A percentile compares a stretch with the other conserved stretches of the same genome.
Evolutionary conservation across 2,888 invertebrate species (phyloP).

Genomic region (Itoplectis maculator): DNA sequence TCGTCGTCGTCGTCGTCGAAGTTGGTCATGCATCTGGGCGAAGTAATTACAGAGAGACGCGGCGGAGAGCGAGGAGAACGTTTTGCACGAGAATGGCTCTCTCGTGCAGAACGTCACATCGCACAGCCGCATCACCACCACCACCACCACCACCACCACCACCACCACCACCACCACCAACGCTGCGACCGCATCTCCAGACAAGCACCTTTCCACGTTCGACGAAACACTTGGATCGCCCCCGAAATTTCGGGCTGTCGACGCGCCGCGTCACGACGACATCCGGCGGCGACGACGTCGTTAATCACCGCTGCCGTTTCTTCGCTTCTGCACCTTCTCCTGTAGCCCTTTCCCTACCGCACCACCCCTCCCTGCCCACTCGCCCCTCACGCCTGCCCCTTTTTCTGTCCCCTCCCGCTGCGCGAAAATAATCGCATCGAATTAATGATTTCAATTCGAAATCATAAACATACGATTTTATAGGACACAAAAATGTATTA

Average conservation of each 20-base stretch:
- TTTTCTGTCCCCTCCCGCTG: too few species aligned
- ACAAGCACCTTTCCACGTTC: background rate
- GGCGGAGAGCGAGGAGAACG: background rate
- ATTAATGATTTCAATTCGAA: too few species aligned
- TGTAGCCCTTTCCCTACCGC: too few species aligned
- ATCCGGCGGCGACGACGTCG: slow-evolving; percentile 52
- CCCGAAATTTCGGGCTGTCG: slow-evolving; percentile 39
- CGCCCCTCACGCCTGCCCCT: background rate
- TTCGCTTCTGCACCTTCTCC: background rate
- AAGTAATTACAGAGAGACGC: slow-evolving; percentile 64
- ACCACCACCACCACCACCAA: too few species aligned
- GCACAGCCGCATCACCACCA: background rate
- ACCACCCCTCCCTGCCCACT: background rate
- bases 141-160: too few species aligned
- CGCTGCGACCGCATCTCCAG: background rate
- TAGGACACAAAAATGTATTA: too few species aligned
- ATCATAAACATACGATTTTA: too few species aligned
- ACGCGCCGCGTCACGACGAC: slow-evolving; percentile 35
- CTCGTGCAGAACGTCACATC: background rate
- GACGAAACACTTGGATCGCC: slow-evolving; percentile 18
- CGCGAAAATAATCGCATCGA: too few species aligned
- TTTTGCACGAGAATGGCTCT: background rate
- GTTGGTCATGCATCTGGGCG: slow-evolving; percentile 71
- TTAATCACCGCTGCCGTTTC: slow-evolving; percentile 50
- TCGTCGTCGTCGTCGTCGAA: too few species aligned